Evolutionary conservation across 1,140 invertebrate genomes (phyloP).

Genomic region (Littorina saxatilis): DNA sequence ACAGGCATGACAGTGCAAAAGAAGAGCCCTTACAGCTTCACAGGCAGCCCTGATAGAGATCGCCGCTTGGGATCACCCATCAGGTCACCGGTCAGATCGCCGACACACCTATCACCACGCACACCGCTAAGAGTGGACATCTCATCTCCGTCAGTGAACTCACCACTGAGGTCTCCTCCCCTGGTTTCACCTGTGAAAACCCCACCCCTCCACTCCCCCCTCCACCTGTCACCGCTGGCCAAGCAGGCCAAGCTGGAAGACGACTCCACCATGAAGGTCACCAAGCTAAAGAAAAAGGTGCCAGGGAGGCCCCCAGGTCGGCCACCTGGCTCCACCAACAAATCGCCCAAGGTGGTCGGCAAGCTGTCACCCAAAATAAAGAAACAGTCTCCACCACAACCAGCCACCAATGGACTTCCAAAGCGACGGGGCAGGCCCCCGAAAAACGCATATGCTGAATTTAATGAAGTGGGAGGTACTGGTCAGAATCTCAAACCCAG

Average conservation of each 20-base stretch:
- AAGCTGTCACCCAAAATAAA: not conserved
- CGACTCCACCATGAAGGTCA: conserved; percentile 34
- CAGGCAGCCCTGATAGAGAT: not conserved
- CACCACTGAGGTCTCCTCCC: conserved; percentile 6
- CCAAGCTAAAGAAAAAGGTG: conserved; percentile 31
- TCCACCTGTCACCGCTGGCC: conserved; percentile 14
- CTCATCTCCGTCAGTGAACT: not conserved
- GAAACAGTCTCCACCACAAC: not conserved
- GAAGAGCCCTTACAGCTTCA: not conserved
- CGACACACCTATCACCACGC: conserved; percentile 31
- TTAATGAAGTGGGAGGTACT: not conserved
- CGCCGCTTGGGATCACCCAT: not conserved
- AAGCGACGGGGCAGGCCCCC: conserved; percentile 35
- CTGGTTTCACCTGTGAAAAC: not conserved
- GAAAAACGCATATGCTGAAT: not conserved
- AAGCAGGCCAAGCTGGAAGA: conserved; percentile 27
- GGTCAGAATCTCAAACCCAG: not conserved
- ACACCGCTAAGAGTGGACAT: not conserved
- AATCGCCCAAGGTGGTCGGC: not conserved
- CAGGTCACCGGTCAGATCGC: conserved; percentile 22
- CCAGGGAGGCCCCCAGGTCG: conserved; percentile 21
- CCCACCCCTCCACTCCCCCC: not conserved
- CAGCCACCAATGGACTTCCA: conserved; percentile 28
- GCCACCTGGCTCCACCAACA: conserved; percentile 24
- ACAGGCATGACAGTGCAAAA: conserved; percentile 34